These are phyloP conservation scores for Brachionus asplanchnoidis DNA, from an alignment of 1,140 invertebrate species.

Conservation along the genomic window DNA sequence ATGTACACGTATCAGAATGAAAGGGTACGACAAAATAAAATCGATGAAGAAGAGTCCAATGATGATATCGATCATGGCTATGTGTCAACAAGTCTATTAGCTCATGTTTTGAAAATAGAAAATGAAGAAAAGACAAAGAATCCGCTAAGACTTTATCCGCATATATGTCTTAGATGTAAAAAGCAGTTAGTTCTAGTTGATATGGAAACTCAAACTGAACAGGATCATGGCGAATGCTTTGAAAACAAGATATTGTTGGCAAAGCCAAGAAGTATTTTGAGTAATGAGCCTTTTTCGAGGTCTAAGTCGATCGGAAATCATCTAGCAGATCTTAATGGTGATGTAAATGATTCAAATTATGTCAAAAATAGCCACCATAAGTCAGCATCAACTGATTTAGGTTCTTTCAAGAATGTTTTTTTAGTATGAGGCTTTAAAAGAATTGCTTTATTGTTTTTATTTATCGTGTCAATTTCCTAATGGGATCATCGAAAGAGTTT, in stretches of 20 bases:
- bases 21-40: neutral
- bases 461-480: neutral
- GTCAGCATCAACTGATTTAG: slow-evolving; percentile 19
- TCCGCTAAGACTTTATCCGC: neutral
- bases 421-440: neutral
- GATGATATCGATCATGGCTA: neutral
- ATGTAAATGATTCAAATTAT: neutral
- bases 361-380: neutral
- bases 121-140: neutral
- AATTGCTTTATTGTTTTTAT: neutral
- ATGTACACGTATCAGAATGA: neutral
- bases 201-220: neutral
- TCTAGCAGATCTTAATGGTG: neutral
- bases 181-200: neutral
- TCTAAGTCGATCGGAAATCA: slow-evolving; percentile 6
- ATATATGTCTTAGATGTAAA: slow-evolving; percentile 20
- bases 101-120: neutral
- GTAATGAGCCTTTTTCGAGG: neutral
- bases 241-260: neutral
- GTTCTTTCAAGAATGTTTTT: neutral
- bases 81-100: neutral
- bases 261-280: slow-evolving; percentile 4
- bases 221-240: neutral
- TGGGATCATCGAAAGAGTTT: neutral
- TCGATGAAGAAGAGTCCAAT: neutral